Evolutionary conservation across 2,888 invertebrate species (phyloP).

Genomic region (Apotomis capreana): DNA sequence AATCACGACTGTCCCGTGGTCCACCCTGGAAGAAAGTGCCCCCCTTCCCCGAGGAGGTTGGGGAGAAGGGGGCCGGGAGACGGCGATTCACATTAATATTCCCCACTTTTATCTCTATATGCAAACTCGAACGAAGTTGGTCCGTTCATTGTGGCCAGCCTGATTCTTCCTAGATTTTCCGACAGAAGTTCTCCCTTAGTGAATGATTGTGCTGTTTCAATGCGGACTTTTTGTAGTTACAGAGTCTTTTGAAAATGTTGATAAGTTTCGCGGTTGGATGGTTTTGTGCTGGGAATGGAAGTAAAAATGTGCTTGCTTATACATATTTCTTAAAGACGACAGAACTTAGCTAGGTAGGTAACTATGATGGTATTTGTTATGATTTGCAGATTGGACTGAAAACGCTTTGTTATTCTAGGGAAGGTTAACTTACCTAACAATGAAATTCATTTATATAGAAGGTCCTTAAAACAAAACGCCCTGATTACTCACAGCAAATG

Average conservation of each 20-base stretch:
- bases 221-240: constrained; percentile 55
- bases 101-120: constrained; percentile 84
- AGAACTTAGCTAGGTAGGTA: not conserved
- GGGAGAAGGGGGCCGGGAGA: constrained; percentile 54
- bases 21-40: constrained; percentile 76
- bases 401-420: not conserved
- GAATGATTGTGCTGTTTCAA: constrained; percentile 82
- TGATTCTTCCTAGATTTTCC: constrained; percentile 65
- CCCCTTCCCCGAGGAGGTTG: constrained; percentile 50
- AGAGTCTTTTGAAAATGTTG: constrained; percentile 43
- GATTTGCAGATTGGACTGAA: not conserved
- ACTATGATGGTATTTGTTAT: not conserved
- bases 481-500: constrained; percentile 66
- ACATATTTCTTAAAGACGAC: constrained; percentile 18
- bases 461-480: constrained; percentile 57
- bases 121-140: constrained; percentile 82
- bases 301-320: constrained; percentile 14
- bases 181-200: constrained; percentile 64
- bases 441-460: constrained; percentile 46
- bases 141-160: constrained; percentile 79
- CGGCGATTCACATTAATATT: constrained; percentile 82
- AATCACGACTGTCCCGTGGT: constrained; percentile 81
- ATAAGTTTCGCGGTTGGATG: constrained; percentile 54
- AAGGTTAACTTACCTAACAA: constrained; percentile 10
- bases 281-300: constrained; percentile 65